Evolutionary conservation across 2,113 vertebrate species (phyloP).

Genomic region (Urocolius indicus): DNA sequence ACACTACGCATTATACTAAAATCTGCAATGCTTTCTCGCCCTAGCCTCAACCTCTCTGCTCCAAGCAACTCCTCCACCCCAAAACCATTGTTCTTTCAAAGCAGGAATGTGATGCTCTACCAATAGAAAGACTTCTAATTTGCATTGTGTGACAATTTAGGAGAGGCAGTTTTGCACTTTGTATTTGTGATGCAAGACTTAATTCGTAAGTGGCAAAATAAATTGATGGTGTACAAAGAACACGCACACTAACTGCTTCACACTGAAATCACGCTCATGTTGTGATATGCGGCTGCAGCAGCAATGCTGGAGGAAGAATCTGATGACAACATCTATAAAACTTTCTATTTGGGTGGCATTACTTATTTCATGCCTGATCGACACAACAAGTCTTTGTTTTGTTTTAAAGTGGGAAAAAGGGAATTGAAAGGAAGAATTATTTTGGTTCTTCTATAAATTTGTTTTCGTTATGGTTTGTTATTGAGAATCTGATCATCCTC

Average conservation of each 20-base stretch:
- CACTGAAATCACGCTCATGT: neutral
- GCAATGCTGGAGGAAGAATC: neutral
- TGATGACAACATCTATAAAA: neutral
- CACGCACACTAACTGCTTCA: neutral
- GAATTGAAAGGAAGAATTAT: neutral
- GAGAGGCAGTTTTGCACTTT: neutral
- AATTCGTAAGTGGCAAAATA: neutral
- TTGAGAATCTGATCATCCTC: neutral
- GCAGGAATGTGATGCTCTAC: neutral
- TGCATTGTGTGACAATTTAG: neutral
- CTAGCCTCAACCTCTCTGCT: neutral
- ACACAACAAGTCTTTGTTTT: neutral
- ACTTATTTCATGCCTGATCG: neutral
- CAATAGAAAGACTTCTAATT: neutral
- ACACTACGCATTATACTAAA: conserved; percentile 73
- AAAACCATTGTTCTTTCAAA: conserved; percentile 51
- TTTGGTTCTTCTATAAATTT: neutral
- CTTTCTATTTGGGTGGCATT: neutral
- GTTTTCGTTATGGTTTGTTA: neutral
- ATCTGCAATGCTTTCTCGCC: conserved; percentile 38
- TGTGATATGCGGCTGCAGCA: neutral
- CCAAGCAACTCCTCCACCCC: conserved; percentile 22
- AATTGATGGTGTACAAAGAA: neutral
- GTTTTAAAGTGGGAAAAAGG: neutral
- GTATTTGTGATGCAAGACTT: neutral